A percentile compares a stretch with the other conserved stretches of the same genome.
Evolutionary conservation across 2,888 invertebrate genomes (phyloP).

Genomic region (Lepidochitona cinerea): DNA sequence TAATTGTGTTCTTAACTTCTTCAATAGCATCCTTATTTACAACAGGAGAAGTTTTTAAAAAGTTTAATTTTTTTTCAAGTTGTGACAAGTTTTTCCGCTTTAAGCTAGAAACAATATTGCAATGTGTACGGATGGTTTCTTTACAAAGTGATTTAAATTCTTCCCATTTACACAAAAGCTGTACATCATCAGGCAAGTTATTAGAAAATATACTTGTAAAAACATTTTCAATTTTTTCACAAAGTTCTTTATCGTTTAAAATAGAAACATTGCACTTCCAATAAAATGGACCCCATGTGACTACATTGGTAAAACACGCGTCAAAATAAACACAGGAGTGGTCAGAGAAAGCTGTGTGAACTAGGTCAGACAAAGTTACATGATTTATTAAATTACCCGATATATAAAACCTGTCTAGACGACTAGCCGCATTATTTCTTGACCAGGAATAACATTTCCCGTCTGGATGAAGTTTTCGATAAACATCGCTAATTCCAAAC

Average conservation of each 20-base stretch:
- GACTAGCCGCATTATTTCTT: neutral
- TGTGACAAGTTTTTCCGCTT: too few relatives aligned
- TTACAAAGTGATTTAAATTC: too few relatives aligned
- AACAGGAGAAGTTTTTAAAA: too few relatives aligned
- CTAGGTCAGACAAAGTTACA: neutral
- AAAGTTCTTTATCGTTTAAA: neutral
- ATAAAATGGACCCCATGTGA: neutral
- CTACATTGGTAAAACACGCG: neutral
- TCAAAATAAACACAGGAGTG: neutral
- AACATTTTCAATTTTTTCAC: too few relatives aligned
- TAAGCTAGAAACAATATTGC: too few relatives aligned
- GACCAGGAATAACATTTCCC: neutral
- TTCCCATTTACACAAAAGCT: too few relatives aligned
- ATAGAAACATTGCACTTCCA: neutral
- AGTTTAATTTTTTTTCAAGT: too few relatives aligned
- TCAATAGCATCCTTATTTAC: too few relatives aligned
- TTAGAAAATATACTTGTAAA: too few relatives aligned
- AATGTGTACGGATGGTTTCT: too few relatives aligned
- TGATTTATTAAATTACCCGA: neutral
- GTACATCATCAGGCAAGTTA: too few relatives aligned
- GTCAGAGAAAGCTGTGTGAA: neutral
- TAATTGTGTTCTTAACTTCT: too few relatives aligned
- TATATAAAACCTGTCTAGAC: neutral
- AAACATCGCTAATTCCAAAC: constrained; percentile 19
- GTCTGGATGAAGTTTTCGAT: constrained; percentile 14